phyloP scores from a whole-genome alignment of 2,888 invertebrate species.

The Polydrusus cervinus region DNA sequence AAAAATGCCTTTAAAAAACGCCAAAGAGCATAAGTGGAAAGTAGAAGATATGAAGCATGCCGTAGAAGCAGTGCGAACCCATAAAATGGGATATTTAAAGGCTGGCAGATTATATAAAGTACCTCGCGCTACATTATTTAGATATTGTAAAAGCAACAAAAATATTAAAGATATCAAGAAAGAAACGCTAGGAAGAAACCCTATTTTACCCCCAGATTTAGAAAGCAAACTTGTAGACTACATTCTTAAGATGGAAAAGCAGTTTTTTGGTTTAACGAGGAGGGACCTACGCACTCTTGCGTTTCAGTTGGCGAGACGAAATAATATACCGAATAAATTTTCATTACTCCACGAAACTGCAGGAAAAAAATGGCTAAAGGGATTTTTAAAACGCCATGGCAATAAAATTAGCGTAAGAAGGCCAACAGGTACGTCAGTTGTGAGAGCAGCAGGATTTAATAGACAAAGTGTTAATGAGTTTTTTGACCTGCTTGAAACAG shows the following conservation, averaged over 20 bases:
- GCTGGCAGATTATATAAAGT: too few relatives aligned
- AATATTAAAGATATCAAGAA: not conserved
- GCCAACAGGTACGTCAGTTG: not conserved
- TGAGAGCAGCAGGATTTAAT: not conserved
- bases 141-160: too few relatives aligned
- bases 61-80: too few relatives aligned
- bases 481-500: not conserved
- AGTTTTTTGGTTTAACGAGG: not conserved
- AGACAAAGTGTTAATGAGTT: not conserved
- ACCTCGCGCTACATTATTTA: too few relatives aligned
- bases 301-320: not conserved
- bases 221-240: too few relatives aligned
- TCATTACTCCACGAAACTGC: not conserved
- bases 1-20: too few relatives aligned
- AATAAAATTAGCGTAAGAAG: not conserved
- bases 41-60: too few relatives aligned
- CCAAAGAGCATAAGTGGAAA: too few relatives aligned
- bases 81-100: too few relatives aligned
- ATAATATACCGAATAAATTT: too few relatives aligned
- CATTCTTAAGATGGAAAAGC: not conserved
- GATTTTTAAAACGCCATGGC: not conserved
- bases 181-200: too few relatives aligned
- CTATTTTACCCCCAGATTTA: too few relatives aligned
- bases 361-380: not conserved
- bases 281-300: not conserved